Evolutionary conservation across 2,113 vertebrate genomes (phyloP), one percentile per base, ranked within the genome.

Genomic region (Nicator chloris): DNA sequence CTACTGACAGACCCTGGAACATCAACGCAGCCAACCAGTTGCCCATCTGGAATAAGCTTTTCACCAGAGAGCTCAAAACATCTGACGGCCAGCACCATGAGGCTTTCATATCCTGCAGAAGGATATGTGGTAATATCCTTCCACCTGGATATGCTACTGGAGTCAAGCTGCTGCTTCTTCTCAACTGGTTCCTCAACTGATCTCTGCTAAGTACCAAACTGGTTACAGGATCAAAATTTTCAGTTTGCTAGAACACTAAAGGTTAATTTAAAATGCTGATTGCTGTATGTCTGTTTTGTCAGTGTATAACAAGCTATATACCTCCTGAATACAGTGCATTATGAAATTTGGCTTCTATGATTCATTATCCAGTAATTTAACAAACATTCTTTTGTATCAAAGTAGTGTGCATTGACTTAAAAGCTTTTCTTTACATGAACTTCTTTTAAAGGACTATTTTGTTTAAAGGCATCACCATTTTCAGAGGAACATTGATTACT

Each of bases 21-120:
- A 26, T 1, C 15, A 4, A 3, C 8, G 2, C 4, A n/a, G 35
- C 39, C 8, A 6, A n/a, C 6, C 3, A 14, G 10, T 2, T 1
- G 10, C 42, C n/a, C 2, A 2, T 12, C 15, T 7, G 2, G 24
- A 31, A 2, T 6, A n/a, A 39, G 17, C 15, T 12, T 9, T 13
- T 30, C 14, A 4, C 7, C 61, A 20, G 7, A 13, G 15, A 26
- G 44, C 22, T 54, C 24, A 9, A 10, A 54, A 10, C 0, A 0
- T 23, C 11, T 4, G 2, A 0, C 4, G 26, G 30, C 21, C 12
- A 18, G 3, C 1, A 3, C 47, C 13, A 7, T n/a, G 47, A 26
- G n/a, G 6, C 9, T 28, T 44, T n/a, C 30, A 3, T 13, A n/a
- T 30, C 8, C n/a, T 17, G 15, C 15, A 13, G 30, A 50, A 50